These are phyloP conservation scores for Scaptomyza reducta DNA, from an alignment of 2,888 invertebrate genomes.

Conservation along the genomic window DNA sequence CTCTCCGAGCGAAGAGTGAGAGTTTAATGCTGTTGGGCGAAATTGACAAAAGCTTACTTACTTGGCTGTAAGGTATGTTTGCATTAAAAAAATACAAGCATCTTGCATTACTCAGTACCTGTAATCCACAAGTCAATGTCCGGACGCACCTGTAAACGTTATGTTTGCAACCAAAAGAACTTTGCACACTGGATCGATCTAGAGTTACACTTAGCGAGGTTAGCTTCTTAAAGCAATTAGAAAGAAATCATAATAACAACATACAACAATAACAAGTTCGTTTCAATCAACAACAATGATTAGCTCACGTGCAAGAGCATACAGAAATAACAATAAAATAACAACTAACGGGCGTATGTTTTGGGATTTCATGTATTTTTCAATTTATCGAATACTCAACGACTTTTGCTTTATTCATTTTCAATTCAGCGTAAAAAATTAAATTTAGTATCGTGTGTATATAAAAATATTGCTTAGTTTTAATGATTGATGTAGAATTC, in stretches of 20 bases:
- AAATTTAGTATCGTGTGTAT: constrained; percentile 30
- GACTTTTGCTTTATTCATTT: constrained; percentile 35
- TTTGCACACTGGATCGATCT: constrained; percentile 48
- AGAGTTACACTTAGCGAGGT: constrained; percentile 47
- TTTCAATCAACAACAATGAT: constrained; percentile 45
- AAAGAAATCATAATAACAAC: constrained; percentile 25
- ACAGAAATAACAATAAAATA: constrained; percentile 41
- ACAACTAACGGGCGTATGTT: constrained; percentile 17
- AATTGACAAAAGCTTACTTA: constrained; percentile 49
- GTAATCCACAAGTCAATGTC: constrained; percentile 9
- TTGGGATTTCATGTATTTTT: constrained; percentile 29
- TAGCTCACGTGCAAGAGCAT: constrained; percentile 49
- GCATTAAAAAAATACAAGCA: not conserved
- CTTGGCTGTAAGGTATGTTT: constrained; percentile 31
- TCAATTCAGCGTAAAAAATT: constrained; percentile 25
- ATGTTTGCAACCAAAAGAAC: constrained; percentile 76
- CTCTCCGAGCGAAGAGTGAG: constrained; percentile 4
- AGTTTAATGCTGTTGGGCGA: constrained; percentile 26
- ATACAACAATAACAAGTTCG: constrained; percentile 43
- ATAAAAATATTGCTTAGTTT: constrained; percentile 63
- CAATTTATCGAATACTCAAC: constrained; percentile 25
- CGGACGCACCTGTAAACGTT: constrained; percentile 60
- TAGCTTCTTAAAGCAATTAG: constrained; percentile 51
- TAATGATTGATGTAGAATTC: constrained; percentile 30
- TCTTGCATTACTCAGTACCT: constrained; percentile 26